Conservation (phyloP, 1,140 invertebrate genomes). For the Trachymyrmex cornetzi region DNA sequence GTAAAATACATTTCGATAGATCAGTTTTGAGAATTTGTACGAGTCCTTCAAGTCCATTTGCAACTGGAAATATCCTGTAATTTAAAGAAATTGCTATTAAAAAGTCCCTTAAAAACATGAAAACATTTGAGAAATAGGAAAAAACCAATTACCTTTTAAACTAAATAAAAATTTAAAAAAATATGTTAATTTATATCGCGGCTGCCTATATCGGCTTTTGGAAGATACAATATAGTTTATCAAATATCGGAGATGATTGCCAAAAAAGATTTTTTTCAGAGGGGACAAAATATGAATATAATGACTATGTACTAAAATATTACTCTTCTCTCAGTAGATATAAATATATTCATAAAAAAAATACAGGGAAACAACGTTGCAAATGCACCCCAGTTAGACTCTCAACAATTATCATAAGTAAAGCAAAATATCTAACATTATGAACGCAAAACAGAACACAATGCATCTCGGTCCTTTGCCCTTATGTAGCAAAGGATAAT, state of each 20-base stretch:
- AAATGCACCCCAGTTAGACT: conserved; percentile 87
- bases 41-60: conserved; percentile 86
- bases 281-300: conserved; percentile 87
- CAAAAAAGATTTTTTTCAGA: conserved; percentile 36
- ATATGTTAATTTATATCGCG: conserved; percentile 38
- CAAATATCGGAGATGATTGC: conserved; percentile 51
- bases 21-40: conserved; percentile 61
- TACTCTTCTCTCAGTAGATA: conserved; percentile 56
- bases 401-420: conserved; percentile 81
- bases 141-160: conserved; percentile 37
- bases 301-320: conserved; percentile 75
- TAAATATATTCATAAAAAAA: conserved; percentile 66
- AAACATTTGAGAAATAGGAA: conserved; percentile 10
- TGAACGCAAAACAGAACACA: conserved; percentile 75
- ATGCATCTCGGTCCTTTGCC: conserved; percentile 70
- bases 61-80: conserved; percentile 86
- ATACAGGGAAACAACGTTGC: conserved; percentile 82
- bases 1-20: conserved; percentile 78
- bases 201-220: background rate
- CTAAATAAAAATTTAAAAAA: conserved; percentile 22
- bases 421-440: conserved; percentile 80
- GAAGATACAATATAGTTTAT: conserved; percentile 8
- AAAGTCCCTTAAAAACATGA: conserved; percentile 62
- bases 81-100: conserved; percentile 82
- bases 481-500: conserved; percentile 52